A percentile compares a stretch with the other conserved stretches of the same genome.
These are phyloP conservation scores for Arion vulgaris DNA, from an alignment of 1,140 invertebrate genomes.

Conservation along the genomic window DNA sequence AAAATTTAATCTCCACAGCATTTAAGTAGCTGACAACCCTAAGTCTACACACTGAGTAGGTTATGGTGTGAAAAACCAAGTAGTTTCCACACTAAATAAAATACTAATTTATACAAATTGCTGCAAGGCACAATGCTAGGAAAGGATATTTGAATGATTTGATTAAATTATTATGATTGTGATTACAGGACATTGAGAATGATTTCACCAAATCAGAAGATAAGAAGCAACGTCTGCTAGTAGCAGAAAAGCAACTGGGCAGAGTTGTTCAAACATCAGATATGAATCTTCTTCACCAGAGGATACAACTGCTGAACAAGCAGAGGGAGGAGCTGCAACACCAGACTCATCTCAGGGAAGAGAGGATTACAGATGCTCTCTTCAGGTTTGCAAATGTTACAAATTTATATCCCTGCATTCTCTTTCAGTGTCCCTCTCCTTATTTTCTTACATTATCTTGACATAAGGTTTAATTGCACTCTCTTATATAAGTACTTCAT, in stretches of 20 bases:
- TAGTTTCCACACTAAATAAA: too few relatives aligned
- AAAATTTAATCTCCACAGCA: too few relatives aligned
- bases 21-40: too few relatives aligned
- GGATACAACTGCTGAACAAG: conserved; percentile 82
- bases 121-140: too few relatives aligned
- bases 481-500: too few relatives aligned
- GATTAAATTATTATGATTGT: neutral
- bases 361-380: conserved; percentile 59
- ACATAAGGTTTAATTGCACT: too few relatives aligned
- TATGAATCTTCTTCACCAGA: conserved; percentile 82
- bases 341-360: conserved; percentile 55
- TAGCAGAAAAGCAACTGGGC: conserved; percentile 86
- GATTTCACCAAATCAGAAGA: conserved; percentile 58
- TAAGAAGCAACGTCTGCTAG: conserved; percentile 76
- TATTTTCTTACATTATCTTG: too few relatives aligned
- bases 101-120: too few relatives aligned
- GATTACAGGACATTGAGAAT: conserved; percentile 60
- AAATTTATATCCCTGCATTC: neutral
- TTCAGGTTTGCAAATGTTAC: conserved; percentile 29
- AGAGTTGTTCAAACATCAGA: conserved; percentile 90
- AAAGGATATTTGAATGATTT: too few relatives aligned
- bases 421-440: too few relatives aligned
- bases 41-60: too few relatives aligned
- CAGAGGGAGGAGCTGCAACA: conserved; percentile 70
- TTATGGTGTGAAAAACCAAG: too few relatives aligned